A percentile compares a stretch with the other conserved stretches of the same genome.
These are phyloP conservation scores for Palaemon carinicauda DNA, from an alignment of 1,140 invertebrate species.

Conservation along the genomic window DNA sequence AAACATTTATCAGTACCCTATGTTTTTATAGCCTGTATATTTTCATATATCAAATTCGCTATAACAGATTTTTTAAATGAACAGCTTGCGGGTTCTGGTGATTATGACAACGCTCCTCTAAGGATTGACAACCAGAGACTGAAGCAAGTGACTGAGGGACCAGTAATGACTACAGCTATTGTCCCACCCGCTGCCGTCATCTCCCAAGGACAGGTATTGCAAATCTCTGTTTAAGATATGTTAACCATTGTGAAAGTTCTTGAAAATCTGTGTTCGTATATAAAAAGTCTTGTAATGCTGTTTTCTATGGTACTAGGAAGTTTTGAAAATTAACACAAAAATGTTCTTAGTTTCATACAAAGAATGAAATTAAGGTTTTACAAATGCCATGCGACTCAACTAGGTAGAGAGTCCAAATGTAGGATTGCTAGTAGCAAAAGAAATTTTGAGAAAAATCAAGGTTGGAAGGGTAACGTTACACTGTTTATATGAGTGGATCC, in stretches of 20 bases:
- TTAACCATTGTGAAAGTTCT: neutral
- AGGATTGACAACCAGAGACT: neutral
- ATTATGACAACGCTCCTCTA: slow-evolving; percentile 35
- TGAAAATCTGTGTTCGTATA: neutral
- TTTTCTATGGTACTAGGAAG: neutral
- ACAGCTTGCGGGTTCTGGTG: slow-evolving; percentile 16
- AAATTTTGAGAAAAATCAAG: too few relatives aligned
- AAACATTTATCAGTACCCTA: too few relatives aligned
- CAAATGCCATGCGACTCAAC: too few relatives aligned
- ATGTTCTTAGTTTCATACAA: too few relatives aligned
- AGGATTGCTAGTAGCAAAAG: too few relatives aligned
- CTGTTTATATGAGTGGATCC: too few relatives aligned
- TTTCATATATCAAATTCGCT: neutral
- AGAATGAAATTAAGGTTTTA: too few relatives aligned
- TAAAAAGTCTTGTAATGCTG: too few relatives aligned
- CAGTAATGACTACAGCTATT: neutral
- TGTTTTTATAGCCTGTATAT: neutral
- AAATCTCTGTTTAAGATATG: too few relatives aligned
- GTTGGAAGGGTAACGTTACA: too few relatives aligned
- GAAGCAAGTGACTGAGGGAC: neutral
- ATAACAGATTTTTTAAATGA: neutral
- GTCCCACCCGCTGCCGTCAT: neutral
- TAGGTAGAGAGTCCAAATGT: too few relatives aligned
- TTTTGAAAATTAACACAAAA: too few relatives aligned
- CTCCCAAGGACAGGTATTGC: slow-evolving; percentile 17